Conservation (phyloP, 2,797 vertebrate genomes). For the Mycteria americana region DNA sequence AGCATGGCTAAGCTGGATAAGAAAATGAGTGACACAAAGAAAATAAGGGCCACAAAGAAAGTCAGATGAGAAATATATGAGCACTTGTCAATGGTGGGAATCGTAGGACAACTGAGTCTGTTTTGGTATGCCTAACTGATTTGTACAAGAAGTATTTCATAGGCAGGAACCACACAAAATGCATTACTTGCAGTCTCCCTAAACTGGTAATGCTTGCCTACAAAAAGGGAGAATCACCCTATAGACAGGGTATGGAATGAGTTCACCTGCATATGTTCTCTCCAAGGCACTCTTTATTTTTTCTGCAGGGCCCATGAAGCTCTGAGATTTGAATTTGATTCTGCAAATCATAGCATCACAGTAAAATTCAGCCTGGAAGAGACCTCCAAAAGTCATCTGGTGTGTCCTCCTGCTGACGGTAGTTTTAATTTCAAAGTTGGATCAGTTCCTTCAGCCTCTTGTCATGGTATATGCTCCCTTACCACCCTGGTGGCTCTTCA, state of each 20-base stretch:
- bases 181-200: background rate
- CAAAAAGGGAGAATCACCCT: background rate
- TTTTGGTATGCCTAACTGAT: background rate
- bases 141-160: background rate
- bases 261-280: background rate
- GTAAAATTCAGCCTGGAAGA: background rate
- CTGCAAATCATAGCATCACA: background rate
- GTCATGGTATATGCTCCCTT: background rate
- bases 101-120: background rate
- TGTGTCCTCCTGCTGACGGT: background rate
- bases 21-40: constrained; percentile 21
- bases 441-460: background rate
- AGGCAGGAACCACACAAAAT: background rate
- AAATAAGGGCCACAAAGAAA: background rate
- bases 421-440: background rate
- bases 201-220: background rate
- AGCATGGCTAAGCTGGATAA: constrained; percentile 24
- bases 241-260: background rate
- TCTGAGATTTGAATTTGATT: background rate
- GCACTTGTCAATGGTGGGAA: background rate
- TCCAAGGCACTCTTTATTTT: background rate
- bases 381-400: background rate
- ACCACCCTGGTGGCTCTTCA: background rate
- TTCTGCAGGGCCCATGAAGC: background rate
- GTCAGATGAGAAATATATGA: background rate